Conservation (phyloP, 2,888 invertebrate genomes). For the Chirona hameri region DNA sequence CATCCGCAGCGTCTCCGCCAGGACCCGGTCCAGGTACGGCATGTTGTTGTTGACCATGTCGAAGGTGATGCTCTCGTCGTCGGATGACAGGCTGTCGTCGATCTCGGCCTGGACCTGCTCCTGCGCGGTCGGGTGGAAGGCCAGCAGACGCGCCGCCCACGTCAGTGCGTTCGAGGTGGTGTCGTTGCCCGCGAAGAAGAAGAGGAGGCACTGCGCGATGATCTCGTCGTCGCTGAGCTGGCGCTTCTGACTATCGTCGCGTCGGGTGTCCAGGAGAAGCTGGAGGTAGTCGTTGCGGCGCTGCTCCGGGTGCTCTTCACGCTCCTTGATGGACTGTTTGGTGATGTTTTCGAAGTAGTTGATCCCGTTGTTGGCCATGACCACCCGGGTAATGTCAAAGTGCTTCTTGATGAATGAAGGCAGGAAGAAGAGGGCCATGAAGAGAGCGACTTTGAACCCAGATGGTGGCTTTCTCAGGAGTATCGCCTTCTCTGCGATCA, state of each 20-base stretch:
- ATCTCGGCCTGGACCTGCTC: conserved; percentile 31
- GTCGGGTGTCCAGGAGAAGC: background rate
- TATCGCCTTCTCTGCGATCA: background rate
- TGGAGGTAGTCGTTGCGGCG: conserved; percentile 1
- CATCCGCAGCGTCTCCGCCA: conserved; percentile 29
- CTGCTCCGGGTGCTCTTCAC: background rate
- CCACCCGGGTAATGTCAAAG: background rate
- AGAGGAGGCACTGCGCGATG: conserved; percentile 24
- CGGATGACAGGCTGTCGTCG: background rate
- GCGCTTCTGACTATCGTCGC: background rate
- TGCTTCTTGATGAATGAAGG: background rate
- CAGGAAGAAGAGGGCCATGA: background rate
- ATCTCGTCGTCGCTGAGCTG: background rate
- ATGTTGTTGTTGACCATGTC: conserved; percentile 3
- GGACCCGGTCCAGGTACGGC: conserved; percentile 27
- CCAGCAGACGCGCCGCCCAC: background rate
- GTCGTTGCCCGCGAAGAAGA: conserved; percentile 33
- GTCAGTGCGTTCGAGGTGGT: conserved; percentile 31
- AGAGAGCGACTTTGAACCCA: too few relatives aligned
- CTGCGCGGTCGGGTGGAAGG: conserved; percentile 29
- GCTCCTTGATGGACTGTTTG: background rate
- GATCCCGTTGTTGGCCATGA: background rate
- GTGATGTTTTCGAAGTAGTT: background rate
- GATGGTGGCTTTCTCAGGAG: background rate
- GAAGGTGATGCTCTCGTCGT: conserved; percentile 27